phyloP scores from a whole-genome alignment of 1,140 invertebrate genomes.

The Drosophila albomicans region DNA sequence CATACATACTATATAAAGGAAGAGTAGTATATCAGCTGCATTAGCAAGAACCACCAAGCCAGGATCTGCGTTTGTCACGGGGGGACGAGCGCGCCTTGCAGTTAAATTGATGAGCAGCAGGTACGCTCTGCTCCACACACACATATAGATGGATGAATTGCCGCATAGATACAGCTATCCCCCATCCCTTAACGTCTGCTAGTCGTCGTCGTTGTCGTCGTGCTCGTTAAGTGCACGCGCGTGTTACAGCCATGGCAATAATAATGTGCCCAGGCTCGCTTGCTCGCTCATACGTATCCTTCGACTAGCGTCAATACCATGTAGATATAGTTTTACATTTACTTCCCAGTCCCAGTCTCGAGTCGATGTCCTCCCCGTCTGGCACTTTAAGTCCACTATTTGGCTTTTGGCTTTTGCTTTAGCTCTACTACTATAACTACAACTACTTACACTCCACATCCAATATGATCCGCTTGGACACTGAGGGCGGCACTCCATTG shows the following conservation, averaged over 20 bases:
- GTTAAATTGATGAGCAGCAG: slow-evolving; percentile 81
- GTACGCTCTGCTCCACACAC: slow-evolving; percentile 38
- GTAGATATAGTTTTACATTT: not conserved
- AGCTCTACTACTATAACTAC: no score
- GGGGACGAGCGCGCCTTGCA: slow-evolving; percentile 62
- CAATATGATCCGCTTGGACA: slow-evolving; percentile 94
- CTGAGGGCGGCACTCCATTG: slow-evolving; percentile 94
- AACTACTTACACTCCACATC: slow-evolving; percentile 94
- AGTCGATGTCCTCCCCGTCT: not conserved
- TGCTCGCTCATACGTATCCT: slow-evolving; percentile 17
- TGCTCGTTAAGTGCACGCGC: slow-evolving; percentile 73
- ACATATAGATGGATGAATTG: slow-evolving; percentile 55
- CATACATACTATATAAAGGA: not conserved
- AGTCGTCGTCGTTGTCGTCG: slow-evolving; percentile 37
- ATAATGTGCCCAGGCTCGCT: slow-evolving; percentile 43
- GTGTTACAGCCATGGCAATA: slow-evolving; percentile 69
- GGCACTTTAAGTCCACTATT: slow-evolving; percentile 30
- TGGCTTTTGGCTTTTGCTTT: slow-evolving; percentile 13
- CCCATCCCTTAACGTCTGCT: slow-evolving; percentile 4
- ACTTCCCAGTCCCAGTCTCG: not conserved
- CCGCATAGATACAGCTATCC: slow-evolving; percentile 45
- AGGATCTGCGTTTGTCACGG: slow-evolving; percentile 70
- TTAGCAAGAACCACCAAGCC: slow-evolving; percentile 56
- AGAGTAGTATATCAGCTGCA: slow-evolving; percentile 48
- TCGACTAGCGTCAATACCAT: not conserved